These are phyloP conservation scores for Proisotoma minuta DNA, from an alignment of 2,888 invertebrate genomes.

Conservation along the genomic window DNA sequence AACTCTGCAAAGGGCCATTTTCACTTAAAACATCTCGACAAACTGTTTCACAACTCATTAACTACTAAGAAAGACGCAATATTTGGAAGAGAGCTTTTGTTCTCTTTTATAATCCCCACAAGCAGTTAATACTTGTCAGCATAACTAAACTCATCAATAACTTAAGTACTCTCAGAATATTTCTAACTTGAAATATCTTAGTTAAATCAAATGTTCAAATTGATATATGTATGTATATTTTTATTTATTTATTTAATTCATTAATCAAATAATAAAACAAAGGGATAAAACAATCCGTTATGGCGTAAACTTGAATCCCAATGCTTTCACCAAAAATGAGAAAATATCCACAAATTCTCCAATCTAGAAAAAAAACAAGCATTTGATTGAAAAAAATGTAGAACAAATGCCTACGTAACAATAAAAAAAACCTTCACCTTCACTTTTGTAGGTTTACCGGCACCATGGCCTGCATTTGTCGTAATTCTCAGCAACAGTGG, in stretches of 20 bases:
- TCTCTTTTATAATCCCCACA: too few relatives aligned
- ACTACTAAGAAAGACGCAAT: too few relatives aligned
- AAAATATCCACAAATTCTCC: slow-evolving; percentile 87
- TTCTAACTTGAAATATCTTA: too few relatives aligned
- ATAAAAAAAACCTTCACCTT: slow-evolving; percentile 57
- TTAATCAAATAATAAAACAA: neutral
- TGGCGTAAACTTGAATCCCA: slow-evolving; percentile 60
- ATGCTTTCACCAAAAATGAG: slow-evolving; percentile 70
- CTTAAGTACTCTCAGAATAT: too few relatives aligned
- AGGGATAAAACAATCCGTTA: neutral
- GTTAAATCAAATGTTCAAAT: too few relatives aligned
- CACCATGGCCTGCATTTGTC: slow-evolving; percentile 95
- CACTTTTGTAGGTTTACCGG: slow-evolving; percentile 93
- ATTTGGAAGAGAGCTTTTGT: too few relatives aligned
- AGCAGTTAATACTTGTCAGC: too few relatives aligned
- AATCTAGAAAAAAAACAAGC: slow-evolving; percentile 60
- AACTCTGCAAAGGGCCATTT: neutral
- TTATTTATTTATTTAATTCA: neutral
- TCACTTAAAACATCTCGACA: too few relatives aligned
- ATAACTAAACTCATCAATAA: too few relatives aligned
- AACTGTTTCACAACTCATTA: too few relatives aligned
- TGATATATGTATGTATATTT: too few relatives aligned
- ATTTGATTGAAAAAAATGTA: neutral
- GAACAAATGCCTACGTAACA: slow-evolving; percentile 38
- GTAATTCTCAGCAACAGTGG: slow-evolving; percentile 86